A percentile compares a stretch with the other conserved stretches of the same genome.
Evolutionary conservation across 2,888 invertebrate species (phyloP).

Genomic region (Ptychoptera albimana): DNA sequence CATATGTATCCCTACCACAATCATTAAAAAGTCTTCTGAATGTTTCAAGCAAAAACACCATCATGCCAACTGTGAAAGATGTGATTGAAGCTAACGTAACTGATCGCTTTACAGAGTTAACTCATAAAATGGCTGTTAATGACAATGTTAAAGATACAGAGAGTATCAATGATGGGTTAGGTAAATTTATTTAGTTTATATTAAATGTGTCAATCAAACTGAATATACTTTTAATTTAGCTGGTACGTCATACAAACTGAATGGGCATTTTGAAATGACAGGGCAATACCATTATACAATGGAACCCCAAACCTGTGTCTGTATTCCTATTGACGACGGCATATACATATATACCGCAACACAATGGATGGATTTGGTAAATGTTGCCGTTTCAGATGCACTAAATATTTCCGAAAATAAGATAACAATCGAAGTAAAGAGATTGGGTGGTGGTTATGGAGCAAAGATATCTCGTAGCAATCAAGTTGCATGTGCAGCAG

Average conservation of each 20-base stretch:
- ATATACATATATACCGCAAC: constrained; percentile 44
- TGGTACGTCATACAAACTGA: constrained; percentile 15
- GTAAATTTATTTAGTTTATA: too few species aligned
- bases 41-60: background rate
- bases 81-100: too few species aligned
- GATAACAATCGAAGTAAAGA: constrained; percentile 5
- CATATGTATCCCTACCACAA: background rate
- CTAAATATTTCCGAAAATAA: constrained; percentile 34
- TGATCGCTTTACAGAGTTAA: too few species aligned
- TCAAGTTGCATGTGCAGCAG: constrained; percentile 42
- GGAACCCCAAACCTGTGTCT: constrained; percentile 54
- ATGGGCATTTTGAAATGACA: constrained; percentile 29
- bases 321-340: constrained; percentile 51
- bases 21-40: background rate
- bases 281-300: constrained; percentile 63
- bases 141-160: background rate
- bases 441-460: constrained; percentile 51
- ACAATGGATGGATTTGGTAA: constrained; percentile 46
- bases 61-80: background rate
- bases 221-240: background rate
- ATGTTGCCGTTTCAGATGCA: constrained; percentile 35
- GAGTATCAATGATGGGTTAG: background rate
- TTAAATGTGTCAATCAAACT: too few species aligned
- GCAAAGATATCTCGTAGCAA: constrained; percentile 43
- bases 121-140: background rate